Base-by-base conservation (phyloP, 2,888 invertebrate species). In the Drosophila fungiperda region DNA sequence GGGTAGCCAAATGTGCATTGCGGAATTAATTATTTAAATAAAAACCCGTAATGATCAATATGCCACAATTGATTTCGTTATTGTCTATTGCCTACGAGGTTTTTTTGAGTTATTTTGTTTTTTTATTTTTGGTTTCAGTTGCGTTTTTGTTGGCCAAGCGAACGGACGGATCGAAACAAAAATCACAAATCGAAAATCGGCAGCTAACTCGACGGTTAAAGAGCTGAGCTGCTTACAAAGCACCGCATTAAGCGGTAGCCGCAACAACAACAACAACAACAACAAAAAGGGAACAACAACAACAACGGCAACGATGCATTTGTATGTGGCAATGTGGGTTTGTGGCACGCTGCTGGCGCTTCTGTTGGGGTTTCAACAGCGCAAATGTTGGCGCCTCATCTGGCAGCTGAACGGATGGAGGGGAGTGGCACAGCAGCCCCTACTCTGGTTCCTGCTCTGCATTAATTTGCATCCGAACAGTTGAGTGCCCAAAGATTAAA, bases 371-470 rank as follows among this genome's bases (percentile, higher is more conserved):
- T 87, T 84, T 78, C 89, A 87, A 71, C 92, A 91, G 66, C 88
- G 91, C n/a, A 89, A 90, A 50, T 89, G 84, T 53, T 91, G 91
- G 92, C 79, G 83, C 48, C 88, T 92, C 68, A 89, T 92, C 66
- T 92, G 92, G 92, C 90, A 92, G 67, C 68, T 92, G 17, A 92
- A 92, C 36, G 93, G 92, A 4, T 90, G 83, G 85, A 78, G 90
- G 50, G 92, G 92, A 23, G 74, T 92, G 68, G 62, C 86, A 26
- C 92, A 92, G 40, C 92, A 92, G 54, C 92, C 92, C 1, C n/a
- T 92, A 17, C 75, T 92, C 53, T 92, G 92, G 92, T 63, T 91
- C 15, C 62, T 92, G 4, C 74, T 92, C 77, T 78, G 88, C 68
- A 76, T 90, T 65, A 84, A 91, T 65, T 65, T 92, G 64, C 90